These are phyloP conservation scores for Mormyrus iriodes DNA, from an alignment of 2,113 vertebrate species.

Conservation along the genomic window DNA sequence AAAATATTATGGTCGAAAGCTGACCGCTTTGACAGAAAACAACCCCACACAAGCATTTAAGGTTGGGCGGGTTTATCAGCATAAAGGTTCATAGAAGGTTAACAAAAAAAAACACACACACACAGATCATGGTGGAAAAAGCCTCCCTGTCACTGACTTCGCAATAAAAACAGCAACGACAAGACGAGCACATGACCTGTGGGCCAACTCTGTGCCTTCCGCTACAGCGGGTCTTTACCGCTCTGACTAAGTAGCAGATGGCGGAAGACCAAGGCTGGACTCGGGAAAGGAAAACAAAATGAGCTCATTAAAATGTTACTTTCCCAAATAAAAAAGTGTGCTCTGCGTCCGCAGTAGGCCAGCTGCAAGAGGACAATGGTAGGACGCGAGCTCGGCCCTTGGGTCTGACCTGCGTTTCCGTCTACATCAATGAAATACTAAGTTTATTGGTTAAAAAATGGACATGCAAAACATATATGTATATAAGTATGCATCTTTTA, in stretches of 20 bases:
- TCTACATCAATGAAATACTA: background rate
- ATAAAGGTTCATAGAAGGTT: constrained; percentile 13
- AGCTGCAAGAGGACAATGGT: background rate
- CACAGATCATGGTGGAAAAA: background rate
- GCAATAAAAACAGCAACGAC: background rate
- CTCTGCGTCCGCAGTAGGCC: background rate
- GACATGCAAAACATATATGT: background rate
- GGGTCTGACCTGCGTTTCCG: background rate
- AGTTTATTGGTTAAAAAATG: background rate
- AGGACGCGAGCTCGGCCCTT: background rate
- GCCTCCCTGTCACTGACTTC: background rate
- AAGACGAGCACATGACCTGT: background rate
- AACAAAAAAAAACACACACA: background rate
- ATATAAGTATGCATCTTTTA: background rate
- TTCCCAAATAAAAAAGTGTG: background rate
- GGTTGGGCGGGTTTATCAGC: constrained; percentile 12
- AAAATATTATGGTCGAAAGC: constrained; percentile 1
- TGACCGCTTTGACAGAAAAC: constrained; percentile 3
- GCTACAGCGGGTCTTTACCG: background rate
- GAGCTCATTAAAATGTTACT: background rate
- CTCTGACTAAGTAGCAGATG: background rate
- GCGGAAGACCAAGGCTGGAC: background rate
- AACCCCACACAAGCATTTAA: background rate
- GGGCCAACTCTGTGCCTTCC: background rate
- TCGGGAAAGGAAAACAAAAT: background rate